Evolutionary conservation across 2,888 invertebrate species (phyloP), one percentile per base, ranked within the genome.

Genomic region (Disparrhopalites patrizii): DNA sequence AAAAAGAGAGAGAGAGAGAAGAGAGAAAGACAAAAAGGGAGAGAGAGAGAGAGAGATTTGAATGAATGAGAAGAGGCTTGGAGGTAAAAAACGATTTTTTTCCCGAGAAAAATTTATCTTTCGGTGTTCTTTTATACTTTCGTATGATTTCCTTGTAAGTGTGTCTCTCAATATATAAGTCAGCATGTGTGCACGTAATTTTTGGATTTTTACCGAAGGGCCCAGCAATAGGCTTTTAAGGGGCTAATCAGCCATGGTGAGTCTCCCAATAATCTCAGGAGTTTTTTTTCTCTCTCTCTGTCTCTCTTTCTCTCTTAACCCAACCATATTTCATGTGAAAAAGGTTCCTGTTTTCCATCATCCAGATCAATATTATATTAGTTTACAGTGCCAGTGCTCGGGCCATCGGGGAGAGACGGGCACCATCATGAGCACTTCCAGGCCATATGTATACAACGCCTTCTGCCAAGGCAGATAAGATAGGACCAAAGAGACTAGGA

Each of bases 281-380:
- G 8, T 36, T 10, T 10, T 15, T 36, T 36, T 15, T 7, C 7
- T 36, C 15, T 10, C 36, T 36, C 36, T 10, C 15, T 7, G 36
- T 36, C 7, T 36, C 7, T 10, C 15, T 15, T 36, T 36, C 15
- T 15, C 23, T 7, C 47, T 23, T 23, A 3, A 15, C 25, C 13
- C 3, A 18, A 18, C 18, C 40, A 40, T 40, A 40, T 47, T 47
- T 47, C 47, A 23, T 47, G 3, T 23, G 47, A 47, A 47, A 47
- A 47, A 47, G n/a, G n/a, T n/a, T 47, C 7, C 47, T 47, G 47
- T 18, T 47, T 47, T 47, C 25, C 47, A 23, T 47, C 47, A 20
- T 47, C 23, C 47, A n/a, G 47, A 47, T 47, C 47, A n/a, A 47
- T 47, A 47, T 20, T n/a, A n/a, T n/a, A n/a, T n/a, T n/a, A n/a